Evolutionary conservation across 2,113 vertebrate species (phyloP), one percentile per base, ranked within the genome.

Genomic region (Ammodytes dubius): DNA sequence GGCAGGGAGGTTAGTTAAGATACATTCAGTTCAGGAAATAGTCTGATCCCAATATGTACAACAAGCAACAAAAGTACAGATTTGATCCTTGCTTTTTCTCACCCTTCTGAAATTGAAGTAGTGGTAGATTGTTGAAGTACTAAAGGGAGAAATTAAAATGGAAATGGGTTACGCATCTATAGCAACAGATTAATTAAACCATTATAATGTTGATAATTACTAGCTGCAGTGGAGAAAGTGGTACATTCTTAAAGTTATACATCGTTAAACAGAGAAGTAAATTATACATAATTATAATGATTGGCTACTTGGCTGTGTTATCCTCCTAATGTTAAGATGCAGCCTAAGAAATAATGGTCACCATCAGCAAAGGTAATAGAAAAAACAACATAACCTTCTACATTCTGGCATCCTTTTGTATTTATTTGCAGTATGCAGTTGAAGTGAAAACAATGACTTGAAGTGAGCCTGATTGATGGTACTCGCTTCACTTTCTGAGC

Each of bases 391-490:
- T 17, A 4, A 12, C 68, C 19, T 73, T 17, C 37, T 7, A 4
- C n/a, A 4, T 12, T 73, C 0, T 56, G 3, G 27, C 50, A 53
- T 80, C 10, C 49, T 65, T 67, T n/a, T 65, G 27, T 37, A 39
- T 53, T 68, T 69, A 27, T 83, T 50, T 66, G 40, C 42, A 46
- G 43, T 63, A 1, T 50, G 5, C 11, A 17, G 27, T 27, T 63
- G 50, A 54, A 46, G 65, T 68, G 49, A 35, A 78, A 82, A 81
- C 53, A 67, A 8, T 19, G 45, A 66, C 74, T 50, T 65, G 12
- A 52, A 56, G 67, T 60, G 46, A 54, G 67, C 70, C 81, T 83
- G 86, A 86, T 57, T 74, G 91, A 84, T 75, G 57, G 71, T 53
- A 61, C 82, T 81, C 64, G 66, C 68, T 81, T 73, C 17, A 64